Evolutionary conservation across 2,888 invertebrate species (phyloP).

Genomic region (Conchocele bisecta): DNA sequence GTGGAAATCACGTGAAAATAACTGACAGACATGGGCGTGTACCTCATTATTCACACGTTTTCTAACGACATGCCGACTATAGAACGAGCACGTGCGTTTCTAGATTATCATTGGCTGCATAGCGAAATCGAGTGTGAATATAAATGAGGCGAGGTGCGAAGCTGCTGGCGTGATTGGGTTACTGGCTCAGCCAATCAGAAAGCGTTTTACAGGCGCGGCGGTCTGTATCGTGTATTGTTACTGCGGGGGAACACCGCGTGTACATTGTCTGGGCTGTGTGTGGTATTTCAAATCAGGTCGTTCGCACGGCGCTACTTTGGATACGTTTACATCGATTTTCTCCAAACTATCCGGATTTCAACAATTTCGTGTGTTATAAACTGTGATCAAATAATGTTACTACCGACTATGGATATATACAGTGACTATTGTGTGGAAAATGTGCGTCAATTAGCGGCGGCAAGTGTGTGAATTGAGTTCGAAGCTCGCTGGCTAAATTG

Average conservation of each 20-base stretch:
- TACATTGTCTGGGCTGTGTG: constrained; percentile 75
- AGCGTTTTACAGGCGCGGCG: constrained; percentile 49
- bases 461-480: constrained; percentile 4
- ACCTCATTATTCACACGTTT: constrained; percentile 26
- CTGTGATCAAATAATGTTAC: too few species aligned
- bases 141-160: constrained; percentile 18
- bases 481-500: constrained; percentile 39
- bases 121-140: constrained; percentile 20
- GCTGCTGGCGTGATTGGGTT: constrained; percentile 28
- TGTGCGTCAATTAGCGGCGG: neutral
- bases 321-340: too few species aligned
- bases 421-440: too few species aligned
- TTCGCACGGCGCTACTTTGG: constrained; percentile 39
- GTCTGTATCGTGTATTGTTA: too few species aligned
- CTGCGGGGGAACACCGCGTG: constrained; percentile 74
- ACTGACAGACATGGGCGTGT: neutral
- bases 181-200: constrained; percentile 39
- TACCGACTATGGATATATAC: too few species aligned
- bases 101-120: constrained; percentile 21
- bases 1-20: too few species aligned
- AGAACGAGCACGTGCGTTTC: too few species aligned
- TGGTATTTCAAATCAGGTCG: constrained; percentile 60
- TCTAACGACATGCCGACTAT: constrained; percentile 9
- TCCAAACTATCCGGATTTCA: too few species aligned
- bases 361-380: too few species aligned